A percentile compares a stretch with the other conserved stretches of the same genome.
Evolutionary conservation across 2,888 invertebrate genomes (phyloP).

Genomic region (Rotaria sp.): DNA sequence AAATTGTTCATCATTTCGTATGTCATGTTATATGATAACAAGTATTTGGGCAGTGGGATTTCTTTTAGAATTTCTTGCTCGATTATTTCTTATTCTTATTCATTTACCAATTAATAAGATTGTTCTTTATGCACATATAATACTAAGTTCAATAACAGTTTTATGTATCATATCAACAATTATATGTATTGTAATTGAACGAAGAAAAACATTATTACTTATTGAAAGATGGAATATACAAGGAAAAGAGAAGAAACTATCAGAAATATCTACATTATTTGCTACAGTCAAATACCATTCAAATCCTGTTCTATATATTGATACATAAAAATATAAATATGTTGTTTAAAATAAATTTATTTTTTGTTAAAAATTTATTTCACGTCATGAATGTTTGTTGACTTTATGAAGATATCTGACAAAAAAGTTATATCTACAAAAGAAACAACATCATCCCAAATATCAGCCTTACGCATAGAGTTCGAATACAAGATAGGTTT

Average conservation of each 20-base stretch:
- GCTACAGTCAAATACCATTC: neutral
- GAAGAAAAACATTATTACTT: neutral
- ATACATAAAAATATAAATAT: neutral
- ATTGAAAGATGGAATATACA: neutral
- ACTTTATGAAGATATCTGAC: too few relatives aligned
- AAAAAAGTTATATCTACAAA: too few relatives aligned
- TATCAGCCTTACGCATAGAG: too few relatives aligned
- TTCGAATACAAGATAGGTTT: too few relatives aligned
- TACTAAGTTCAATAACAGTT: too few relatives aligned
- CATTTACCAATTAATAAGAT: neutral
- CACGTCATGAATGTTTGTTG: too few relatives aligned
- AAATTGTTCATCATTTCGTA: neutral
- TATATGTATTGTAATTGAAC: neutral
- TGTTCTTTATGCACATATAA: too few relatives aligned
- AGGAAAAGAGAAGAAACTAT: neutral
- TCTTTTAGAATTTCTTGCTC: neutral
- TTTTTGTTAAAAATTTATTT: neutral
- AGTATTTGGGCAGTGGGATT: conserved; percentile 1
- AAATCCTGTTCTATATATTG: neutral
- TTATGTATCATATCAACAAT: neutral
- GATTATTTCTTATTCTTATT: neutral
- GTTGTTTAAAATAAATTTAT: neutral
- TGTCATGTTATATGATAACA: neutral
- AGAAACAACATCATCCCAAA: too few relatives aligned
- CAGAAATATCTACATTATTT: neutral